These are phyloP conservation scores for Oscheius sp. DNA, from an alignment of 2,888 invertebrate species.

Conservation along the genomic window DNA sequence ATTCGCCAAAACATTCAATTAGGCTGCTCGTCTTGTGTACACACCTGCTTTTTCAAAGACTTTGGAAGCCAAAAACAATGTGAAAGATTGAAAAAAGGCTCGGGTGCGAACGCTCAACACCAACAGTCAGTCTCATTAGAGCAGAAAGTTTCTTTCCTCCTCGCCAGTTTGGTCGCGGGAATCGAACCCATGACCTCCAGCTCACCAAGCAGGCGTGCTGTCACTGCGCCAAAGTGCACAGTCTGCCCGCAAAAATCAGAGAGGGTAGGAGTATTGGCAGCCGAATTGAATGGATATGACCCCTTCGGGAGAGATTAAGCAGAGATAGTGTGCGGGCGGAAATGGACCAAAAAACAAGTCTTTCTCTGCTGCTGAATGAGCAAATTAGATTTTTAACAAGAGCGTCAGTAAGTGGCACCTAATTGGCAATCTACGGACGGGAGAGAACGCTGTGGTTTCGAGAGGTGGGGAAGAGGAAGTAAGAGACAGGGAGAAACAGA, in stretches of 20 bases:
- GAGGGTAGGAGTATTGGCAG: too few species aligned
- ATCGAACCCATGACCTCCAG: conserved; percentile 9
- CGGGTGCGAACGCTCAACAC: conserved; percentile 35
- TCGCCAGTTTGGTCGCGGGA: conserved; percentile 17
- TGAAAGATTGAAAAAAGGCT: conserved; percentile 9
- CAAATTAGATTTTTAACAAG: conserved; percentile 22
- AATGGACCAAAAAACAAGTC: too few species aligned
- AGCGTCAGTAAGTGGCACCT: conserved; percentile 5
- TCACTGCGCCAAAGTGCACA: conserved; percentile 11
- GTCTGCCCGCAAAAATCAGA: not conserved
- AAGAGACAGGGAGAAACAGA: too few species aligned
- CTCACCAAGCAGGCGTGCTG: not conserved
- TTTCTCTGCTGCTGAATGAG: not conserved
- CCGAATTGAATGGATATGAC: too few species aligned
- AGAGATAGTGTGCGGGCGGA: too few species aligned
- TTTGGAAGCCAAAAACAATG: too few species aligned
- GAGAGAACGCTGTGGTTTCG: not conserved
- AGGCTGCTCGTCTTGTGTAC: too few species aligned
- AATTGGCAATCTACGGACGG: not conserved
- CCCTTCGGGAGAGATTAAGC: too few species aligned
- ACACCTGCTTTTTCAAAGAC: too few species aligned
- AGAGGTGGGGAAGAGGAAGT: too few species aligned
- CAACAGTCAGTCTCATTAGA: conserved; percentile 39
- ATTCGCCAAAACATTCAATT: too few species aligned
- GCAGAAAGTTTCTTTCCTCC: conserved; percentile 29